phyloP scores from a whole-genome alignment of 2,888 invertebrate species.

The Antheraea yamamai region DNA sequence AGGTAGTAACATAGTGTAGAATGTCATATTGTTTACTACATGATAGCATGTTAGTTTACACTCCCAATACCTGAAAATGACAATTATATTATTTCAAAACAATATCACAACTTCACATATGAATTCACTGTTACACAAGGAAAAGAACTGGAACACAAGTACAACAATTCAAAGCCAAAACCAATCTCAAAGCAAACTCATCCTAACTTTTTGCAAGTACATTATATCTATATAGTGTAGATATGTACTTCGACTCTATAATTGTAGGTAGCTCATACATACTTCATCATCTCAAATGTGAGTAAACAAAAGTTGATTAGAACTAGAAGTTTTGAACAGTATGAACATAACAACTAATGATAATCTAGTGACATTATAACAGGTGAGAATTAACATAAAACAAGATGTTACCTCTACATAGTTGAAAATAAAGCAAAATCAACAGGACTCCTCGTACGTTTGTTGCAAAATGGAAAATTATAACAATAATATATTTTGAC shows the following conservation, averaged over 20 bases:
- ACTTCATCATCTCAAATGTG: background rate
- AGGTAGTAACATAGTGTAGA: constrained; percentile 76
- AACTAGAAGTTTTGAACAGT: constrained; percentile 34
- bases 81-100: constrained; percentile 2
- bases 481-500: constrained; percentile 71
- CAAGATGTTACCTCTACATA: constrained; percentile 38
- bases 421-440: constrained; percentile 24
- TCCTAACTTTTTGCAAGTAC: background rate
- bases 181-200: background rate
- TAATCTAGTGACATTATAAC: constrained; percentile 40
- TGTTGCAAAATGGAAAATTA: constrained; percentile 45
- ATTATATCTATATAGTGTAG: background rate
- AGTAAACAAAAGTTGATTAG: background rate
- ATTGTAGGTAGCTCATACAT: background rate
- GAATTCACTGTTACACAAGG: background rate
- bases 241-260: background rate
- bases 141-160: background rate
- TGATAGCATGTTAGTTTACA: constrained; percentile 69
- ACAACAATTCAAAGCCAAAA: background rate
- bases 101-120: background rate
- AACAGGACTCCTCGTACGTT: constrained; percentile 31
- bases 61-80: constrained; percentile 62
- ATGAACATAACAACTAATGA: constrained; percentile 54
- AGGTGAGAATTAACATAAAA: constrained; percentile 30
- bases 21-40: constrained; percentile 77